These are phyloP conservation scores for Sternarchorhynchus goeldii DNA, from an alignment of 2,797 vertebrate species.

Conservation along the genomic window DNA sequence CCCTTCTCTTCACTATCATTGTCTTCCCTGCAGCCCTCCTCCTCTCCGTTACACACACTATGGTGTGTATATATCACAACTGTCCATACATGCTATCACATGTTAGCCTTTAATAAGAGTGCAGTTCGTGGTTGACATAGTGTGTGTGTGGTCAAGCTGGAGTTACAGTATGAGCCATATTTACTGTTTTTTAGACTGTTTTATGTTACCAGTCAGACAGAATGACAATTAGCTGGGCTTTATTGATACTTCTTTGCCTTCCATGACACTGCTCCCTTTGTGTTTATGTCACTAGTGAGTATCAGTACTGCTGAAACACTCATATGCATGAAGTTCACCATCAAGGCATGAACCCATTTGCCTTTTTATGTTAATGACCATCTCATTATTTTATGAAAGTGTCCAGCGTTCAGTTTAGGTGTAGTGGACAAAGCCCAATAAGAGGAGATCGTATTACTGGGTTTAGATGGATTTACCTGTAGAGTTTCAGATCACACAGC, in stretches of 20 bases:
- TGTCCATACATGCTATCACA: conserved; percentile 47
- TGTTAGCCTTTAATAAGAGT: conserved; percentile 23
- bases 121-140: conserved; percentile 2
- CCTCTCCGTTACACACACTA: conserved; percentile 52
- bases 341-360: conserved; percentile 53
- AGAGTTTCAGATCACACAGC: not conserved
- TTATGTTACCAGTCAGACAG: conserved; percentile 45
- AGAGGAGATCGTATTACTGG: not conserved
- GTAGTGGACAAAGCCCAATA: not conserved
- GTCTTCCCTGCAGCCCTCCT: conserved; percentile 56
- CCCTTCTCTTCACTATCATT: conserved; percentile 72
- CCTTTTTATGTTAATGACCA: conserved; percentile 45
- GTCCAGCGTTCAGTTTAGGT: conserved; percentile 17
- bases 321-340: conserved; percentile 54
- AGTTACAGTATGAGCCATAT: conserved; percentile 59
- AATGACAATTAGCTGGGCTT: conserved; percentile 39
- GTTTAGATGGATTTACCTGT: conserved; percentile 2
- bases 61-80: conserved; percentile 50
- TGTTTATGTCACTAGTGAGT: conserved; percentile 50
- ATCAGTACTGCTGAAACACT: conserved; percentile 49
- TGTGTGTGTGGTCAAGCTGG: conserved; percentile 39
- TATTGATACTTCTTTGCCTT: conserved; percentile 49
- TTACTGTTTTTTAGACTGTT: conserved; percentile 46
- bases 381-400: conserved; percentile 20
- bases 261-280: conserved; percentile 46